Evolutionary conservation across 1,140 invertebrate species (phyloP).

Genomic region (Drosophila asahinai): DNA sequence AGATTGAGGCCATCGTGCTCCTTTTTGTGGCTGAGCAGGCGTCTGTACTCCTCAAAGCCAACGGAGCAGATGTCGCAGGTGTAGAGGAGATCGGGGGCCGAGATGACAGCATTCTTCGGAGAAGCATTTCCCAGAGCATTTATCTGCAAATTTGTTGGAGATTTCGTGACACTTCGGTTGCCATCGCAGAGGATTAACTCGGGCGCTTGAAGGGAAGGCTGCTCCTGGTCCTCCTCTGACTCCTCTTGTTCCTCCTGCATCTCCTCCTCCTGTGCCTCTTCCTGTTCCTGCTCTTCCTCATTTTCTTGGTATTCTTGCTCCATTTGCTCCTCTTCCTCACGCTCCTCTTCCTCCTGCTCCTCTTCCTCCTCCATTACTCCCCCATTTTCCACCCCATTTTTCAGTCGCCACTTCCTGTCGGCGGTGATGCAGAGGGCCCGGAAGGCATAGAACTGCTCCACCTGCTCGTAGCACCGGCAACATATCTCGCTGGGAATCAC

Average conservation of each 20-base stretch:
- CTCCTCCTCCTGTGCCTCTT: neutral
- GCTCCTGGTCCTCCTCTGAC: neutral
- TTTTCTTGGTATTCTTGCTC: too few relatives aligned
- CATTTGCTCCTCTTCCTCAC: too few relatives aligned
- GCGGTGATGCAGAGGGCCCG: slow-evolving; percentile 58
- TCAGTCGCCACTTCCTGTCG: slow-evolving; percentile 46
- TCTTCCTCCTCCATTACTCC: neutral
- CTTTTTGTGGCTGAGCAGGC: slow-evolving; percentile 47
- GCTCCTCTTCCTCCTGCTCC: neutral
- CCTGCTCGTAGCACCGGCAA: slow-evolving; percentile 44
- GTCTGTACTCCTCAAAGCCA: slow-evolving; percentile 42
- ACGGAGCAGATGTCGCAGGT: slow-evolving; percentile 54
- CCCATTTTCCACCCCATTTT: neutral
- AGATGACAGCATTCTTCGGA: too few relatives aligned
- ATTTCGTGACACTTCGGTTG: neutral
- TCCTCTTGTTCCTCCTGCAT: neutral
- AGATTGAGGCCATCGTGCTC: slow-evolving; percentile 64
- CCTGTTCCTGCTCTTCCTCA: neutral
- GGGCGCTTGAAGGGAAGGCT: neutral
- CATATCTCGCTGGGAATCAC: slow-evolving; percentile 60
- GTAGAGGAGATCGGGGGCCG: neutral
- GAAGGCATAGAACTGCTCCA: slow-evolving; percentile 63
- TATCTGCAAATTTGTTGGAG: neutral
- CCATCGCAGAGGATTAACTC: slow-evolving; percentile 25
- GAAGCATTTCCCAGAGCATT: neutral